Percentiles rank a stretch among this genome's conserved stretches.
phyloP scores from a whole-genome alignment of 2,888 invertebrate species.

The Drosophila limbata region DNA sequence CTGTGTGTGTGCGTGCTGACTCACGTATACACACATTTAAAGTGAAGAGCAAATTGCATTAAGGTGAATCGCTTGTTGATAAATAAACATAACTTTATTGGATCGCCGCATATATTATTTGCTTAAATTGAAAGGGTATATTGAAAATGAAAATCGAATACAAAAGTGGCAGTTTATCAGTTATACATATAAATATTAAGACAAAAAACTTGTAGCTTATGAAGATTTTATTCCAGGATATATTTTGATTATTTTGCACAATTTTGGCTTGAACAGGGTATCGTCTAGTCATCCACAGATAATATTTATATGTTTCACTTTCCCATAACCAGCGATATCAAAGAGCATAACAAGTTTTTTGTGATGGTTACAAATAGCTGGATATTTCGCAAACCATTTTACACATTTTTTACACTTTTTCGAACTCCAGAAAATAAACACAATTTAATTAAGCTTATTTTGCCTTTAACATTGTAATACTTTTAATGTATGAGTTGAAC shows the following conservation, averaged over 20 bases:
- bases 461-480: no score
- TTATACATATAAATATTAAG: no score
- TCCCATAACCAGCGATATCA: background rate
- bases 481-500: background rate
- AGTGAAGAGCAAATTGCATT: constrained; percentile 52
- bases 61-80: constrained; percentile 42
- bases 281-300: background rate
- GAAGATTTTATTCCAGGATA: background rate
- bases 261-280: background rate
- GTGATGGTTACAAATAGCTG: background rate
- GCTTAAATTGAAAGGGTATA: background rate
- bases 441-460: constrained; percentile 32
- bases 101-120: constrained; percentile 10
- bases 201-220: background rate
- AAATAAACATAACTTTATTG: constrained; percentile 36
- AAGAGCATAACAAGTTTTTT: constrained; percentile 3
- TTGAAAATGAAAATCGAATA: background rate
- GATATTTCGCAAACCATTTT: constrained; percentile 6
- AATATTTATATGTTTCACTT: background rate
- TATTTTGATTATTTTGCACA: background rate
- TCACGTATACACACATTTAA: constrained; percentile 17
- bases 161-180: background rate
- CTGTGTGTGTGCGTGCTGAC: background rate
- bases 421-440: background rate
- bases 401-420: background rate